These are phyloP conservation scores for Ictalurus furcatus DNA, from an alignment of 2,113 vertebrate genomes.

Conservation along the genomic window DNA sequence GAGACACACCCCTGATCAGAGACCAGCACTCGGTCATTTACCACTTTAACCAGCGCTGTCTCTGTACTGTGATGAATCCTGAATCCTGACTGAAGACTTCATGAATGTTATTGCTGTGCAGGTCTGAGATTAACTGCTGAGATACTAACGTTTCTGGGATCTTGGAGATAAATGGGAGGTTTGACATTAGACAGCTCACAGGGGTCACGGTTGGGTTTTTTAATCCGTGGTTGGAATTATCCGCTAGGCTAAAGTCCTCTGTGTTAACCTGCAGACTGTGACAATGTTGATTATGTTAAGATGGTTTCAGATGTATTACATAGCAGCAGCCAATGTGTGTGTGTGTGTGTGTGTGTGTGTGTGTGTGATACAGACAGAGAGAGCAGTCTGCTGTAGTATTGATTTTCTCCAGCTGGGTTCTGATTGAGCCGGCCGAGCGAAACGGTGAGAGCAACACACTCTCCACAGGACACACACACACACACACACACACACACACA, in stretches of 20 bases:
- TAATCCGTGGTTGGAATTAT: not conserved
- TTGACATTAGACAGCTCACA: not conserved
- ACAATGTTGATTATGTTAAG: not conserved
- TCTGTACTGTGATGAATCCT: not conserved
- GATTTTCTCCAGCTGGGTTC: slow-evolving; percentile 55
- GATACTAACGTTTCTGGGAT: not conserved
- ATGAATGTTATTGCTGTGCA: not conserved
- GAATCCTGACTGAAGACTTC: not conserved
- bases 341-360: slow-evolving; percentile 44
- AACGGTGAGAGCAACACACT: slow-evolving; percentile 29
- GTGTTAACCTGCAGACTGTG: not conserved
- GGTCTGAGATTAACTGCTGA: not conserved
- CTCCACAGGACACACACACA: slow-evolving; percentile 22
- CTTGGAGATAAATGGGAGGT: not conserved
- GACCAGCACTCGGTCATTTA: too few species aligned
- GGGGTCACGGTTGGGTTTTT: not conserved
- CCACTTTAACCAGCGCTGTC: not conserved
- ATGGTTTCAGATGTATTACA: not conserved
- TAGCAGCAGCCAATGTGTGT: slow-evolving; percentile 2
- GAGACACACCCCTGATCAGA: not conserved
- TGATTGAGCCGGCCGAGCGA: slow-evolving; percentile 47
- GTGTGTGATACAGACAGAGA: slow-evolving; percentile 8
- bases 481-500: slow-evolving; percentile 23
- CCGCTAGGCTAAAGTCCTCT: not conserved
- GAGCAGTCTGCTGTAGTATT: slow-evolving; percentile 52